Percentiles rank a stretch among this genome's conserved stretches.
Evolutionary conservation across 2,888 invertebrate species (phyloP).

Genomic region (Danaus chrysippus): DNA sequence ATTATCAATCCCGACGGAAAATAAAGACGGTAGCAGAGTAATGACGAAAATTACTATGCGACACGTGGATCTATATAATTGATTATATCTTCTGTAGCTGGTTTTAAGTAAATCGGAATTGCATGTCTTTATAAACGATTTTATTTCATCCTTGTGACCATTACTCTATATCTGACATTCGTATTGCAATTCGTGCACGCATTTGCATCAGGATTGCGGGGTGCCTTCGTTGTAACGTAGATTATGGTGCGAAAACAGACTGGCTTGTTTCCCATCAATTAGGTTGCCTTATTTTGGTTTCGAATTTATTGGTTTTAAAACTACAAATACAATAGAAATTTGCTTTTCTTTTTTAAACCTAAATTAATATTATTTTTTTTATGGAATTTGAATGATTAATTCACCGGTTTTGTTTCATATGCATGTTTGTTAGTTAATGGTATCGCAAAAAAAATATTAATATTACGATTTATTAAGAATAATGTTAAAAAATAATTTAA

Average conservation of each 20-base stretch:
- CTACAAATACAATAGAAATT: conserved; percentile 31
- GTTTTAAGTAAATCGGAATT: conserved; percentile 48
- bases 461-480: too few species aligned
- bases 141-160: conserved; percentile 61
- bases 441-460: too few species aligned
- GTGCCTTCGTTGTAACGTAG: conserved; percentile 62
- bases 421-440: too few species aligned
- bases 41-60: conserved; percentile 36
- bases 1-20: conserved; percentile 25
- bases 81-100: conserved; percentile 45
- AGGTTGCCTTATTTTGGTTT: conserved; percentile 16
- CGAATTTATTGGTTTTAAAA: conserved; percentile 30
- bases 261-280: conserved; percentile 39
- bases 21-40: conserved; percentile 31
- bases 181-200: conserved; percentile 65
- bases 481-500: too few species aligned
- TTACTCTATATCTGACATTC: conserved; percentile 61
- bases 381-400: too few species aligned
- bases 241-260: conserved; percentile 60
- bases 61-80: conserved; percentile 18
- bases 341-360: too few species aligned
- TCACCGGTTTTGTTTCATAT: too few species aligned
- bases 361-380: too few species aligned
- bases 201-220: conserved; percentile 62
- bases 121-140: conserved; percentile 43